Evolutionary conservation across 2,113 vertebrate genomes (phyloP), one percentile per base, ranked within the genome.

Genomic region (Ammodytes marinus): DNA sequence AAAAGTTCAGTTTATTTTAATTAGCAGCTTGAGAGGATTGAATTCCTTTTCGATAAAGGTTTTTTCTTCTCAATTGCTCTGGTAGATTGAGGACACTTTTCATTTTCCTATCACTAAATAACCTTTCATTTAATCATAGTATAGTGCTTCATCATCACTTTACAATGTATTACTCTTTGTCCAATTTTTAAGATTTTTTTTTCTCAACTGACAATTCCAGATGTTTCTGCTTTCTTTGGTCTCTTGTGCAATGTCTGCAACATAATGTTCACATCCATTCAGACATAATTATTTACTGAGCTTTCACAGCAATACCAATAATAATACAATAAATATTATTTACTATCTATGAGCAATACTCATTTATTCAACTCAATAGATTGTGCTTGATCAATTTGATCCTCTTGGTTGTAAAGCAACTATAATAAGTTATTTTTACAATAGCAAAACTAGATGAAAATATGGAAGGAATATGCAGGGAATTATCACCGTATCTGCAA

Each of bases 121-220:
- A 58, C 19, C 9, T 57, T 15, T 82, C 4, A 71, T 37, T 39
- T 9, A 35, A 50, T 58, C 76, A 12, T 58, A 72, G 43, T 39
- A 3, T 42, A 61, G 10, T 61, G 27, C 27, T 49, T 77, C n/a
- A 64, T 65, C 63, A 64, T 53, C n/a, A 35, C 13, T 49, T 47
- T 6, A 60, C 45, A 67, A 82, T 78, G 54, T 74, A n/a, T 64
- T 69, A 58, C 13, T 55, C 65, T 59, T 19, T 57, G 37, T 61
- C 2, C 10, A 69, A 6, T 53, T 67, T 55, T 49, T 27, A 27
- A 27, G 27, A 42, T 4, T 60, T 10, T 46, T 42, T 74, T 50
- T 59, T 15, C 5, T 39, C 5, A 6, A 42, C 8, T 17, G 42
- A 14, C 47, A 58, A 61, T 63, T 61, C 61, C 8, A 55, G 27